Conservation (phyloP, 1,140 invertebrate species). For the Charaxes varanes region DNA sequence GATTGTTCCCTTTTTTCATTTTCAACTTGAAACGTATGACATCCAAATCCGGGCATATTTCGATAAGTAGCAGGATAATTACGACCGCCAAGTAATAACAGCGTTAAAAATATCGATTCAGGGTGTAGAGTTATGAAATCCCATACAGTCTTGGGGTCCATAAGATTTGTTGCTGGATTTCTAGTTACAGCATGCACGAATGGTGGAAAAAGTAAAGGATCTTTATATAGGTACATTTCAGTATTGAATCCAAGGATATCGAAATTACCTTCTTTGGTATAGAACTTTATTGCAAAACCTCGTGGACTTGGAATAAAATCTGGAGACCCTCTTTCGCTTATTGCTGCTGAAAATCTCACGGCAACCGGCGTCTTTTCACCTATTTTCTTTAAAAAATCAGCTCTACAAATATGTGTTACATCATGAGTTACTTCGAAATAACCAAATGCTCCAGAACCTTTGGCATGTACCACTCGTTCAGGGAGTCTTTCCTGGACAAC, state of each 20-base stretch:
- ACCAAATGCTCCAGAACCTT: constrained; percentile 95
- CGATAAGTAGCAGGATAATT: constrained; percentile 91
- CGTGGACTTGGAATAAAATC: constrained; percentile 76
- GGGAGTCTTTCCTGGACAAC: constrained; percentile 96
- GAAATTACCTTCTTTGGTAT: constrained; percentile 3
- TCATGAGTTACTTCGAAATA: constrained; percentile 97
- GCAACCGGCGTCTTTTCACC: constrained; percentile 89
- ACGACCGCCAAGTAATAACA: constrained; percentile 83
- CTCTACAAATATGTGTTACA: constrained; percentile 90
- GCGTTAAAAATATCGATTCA: constrained; percentile 82
- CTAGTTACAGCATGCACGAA: constrained; percentile 80
- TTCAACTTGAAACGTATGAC: constrained; percentile 82
- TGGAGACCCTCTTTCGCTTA: constrained; percentile 88
- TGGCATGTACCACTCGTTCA: constrained; percentile 95
- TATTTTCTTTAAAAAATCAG: constrained; percentile 86
- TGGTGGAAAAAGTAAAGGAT: constrained; percentile 79
- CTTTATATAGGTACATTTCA: constrained; percentile 83
- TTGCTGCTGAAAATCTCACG: constrained; percentile 86
- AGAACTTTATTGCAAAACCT: constrained; percentile 2
- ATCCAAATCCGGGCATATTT: constrained; percentile 80
- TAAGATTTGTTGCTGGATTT: constrained; percentile 82
- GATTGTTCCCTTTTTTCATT: constrained; percentile 75
- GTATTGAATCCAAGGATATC: constrained; percentile 75
- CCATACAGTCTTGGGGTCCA: constrained; percentile 91
- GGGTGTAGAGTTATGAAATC: constrained; percentile 92